Evolutionary conservation across 2,113 vertebrate genomes (phyloP).

Genomic region (Dipodomys ordii): DNA sequence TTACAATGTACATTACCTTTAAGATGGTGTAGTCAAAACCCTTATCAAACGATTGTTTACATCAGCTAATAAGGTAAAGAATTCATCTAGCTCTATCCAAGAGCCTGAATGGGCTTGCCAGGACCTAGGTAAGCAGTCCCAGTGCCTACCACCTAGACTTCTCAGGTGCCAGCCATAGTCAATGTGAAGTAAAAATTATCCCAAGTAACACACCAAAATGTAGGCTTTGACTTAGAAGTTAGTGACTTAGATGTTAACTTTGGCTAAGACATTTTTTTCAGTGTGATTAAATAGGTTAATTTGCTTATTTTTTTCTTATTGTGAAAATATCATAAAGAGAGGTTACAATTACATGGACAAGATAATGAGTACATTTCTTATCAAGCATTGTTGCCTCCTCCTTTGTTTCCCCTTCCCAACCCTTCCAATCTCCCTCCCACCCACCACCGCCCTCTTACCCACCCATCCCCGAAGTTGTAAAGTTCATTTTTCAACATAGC

Average conservation of each 20-base stretch:
- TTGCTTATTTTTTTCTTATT: too few relatives aligned
- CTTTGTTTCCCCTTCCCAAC: too few relatives aligned
- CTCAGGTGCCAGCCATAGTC: slow-evolving; percentile 26
- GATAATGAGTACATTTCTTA: too few relatives aligned
- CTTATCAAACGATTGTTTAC: neutral
- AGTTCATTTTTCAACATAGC: too few relatives aligned
- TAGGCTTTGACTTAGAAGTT: slow-evolving; percentile 59
- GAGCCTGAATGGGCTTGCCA: neutral
- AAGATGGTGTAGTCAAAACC: neutral
- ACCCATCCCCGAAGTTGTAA: too few relatives aligned
- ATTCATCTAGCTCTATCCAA: neutral
- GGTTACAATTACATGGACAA: too few relatives aligned
- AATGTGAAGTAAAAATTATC: slow-evolving; percentile 65
- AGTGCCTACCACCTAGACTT: slow-evolving; percentile 18
- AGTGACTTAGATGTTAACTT: slow-evolving; percentile 63
- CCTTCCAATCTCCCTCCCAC: too few relatives aligned
- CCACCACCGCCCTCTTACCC: too few relatives aligned
- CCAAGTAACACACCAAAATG: slow-evolving; percentile 65
- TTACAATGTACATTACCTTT: neutral
- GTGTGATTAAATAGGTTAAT: too few relatives aligned
- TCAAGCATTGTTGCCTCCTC: too few relatives aligned
- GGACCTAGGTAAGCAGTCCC: neutral
- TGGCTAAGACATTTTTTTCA: slow-evolving; percentile 43
- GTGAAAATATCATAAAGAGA: too few relatives aligned
- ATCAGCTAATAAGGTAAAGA: neutral